phyloP scores from a whole-genome alignment of 2,113 vertebrate species.

The Lucifuga dentata region DNA sequence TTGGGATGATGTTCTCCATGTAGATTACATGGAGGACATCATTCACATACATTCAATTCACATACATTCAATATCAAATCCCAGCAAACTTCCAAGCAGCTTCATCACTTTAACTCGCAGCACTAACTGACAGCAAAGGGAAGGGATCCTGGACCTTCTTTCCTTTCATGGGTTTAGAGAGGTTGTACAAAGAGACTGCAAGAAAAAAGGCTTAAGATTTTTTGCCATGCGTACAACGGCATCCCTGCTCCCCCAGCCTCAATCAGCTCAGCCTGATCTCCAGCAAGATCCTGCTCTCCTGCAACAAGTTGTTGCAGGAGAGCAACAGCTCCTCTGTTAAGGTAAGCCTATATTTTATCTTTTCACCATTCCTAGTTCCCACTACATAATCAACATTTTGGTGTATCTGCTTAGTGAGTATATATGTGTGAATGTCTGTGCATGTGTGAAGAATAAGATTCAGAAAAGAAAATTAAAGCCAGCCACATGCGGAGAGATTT shows the following conservation, averaged over 20 bases:
- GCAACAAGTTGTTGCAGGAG: constrained; percentile 2
- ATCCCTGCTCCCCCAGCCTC: not conserved
- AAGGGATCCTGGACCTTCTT: not conserved
- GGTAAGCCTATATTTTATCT: not conserved
- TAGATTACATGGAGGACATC: no score
- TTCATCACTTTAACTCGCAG: not conserved
- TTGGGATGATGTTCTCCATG: not conserved
- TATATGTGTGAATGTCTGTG: no score
- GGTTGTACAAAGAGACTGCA: not conserved
- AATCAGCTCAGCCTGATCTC: constrained; percentile 15
- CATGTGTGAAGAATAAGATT: no score
- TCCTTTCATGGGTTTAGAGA: no score
- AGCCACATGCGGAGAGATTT: no score
- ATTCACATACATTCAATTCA: no score
- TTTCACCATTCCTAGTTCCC: not conserved
- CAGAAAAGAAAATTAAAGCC: no score
- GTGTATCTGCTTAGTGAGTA: not conserved
- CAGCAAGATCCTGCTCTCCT: constrained; percentile 14
- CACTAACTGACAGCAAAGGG: not conserved
- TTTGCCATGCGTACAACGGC: not conserved
- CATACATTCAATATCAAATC: no score
- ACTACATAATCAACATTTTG: not conserved
- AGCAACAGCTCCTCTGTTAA: not conserved
- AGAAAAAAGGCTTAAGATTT: not conserved
- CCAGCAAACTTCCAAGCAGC: no score